Conservation (phyloP, 2,888 invertebrate species). For the Eupithecia subfuscata region DNA sequence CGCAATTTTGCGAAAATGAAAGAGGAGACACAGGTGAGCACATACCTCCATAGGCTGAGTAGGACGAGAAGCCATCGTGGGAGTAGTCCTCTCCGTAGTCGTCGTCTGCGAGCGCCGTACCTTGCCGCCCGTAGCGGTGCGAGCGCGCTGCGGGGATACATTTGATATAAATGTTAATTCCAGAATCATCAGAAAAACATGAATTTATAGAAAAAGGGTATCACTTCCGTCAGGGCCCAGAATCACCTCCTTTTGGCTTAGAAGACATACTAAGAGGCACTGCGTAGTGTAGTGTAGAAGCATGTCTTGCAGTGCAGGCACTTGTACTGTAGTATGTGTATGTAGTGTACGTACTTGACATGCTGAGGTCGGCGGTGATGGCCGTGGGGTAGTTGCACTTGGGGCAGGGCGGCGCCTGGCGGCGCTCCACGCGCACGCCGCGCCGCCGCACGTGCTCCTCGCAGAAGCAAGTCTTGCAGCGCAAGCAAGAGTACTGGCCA, state of each 20-base stretch:
- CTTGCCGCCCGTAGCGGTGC: slow-evolving; percentile 95
- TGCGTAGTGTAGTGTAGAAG: no score
- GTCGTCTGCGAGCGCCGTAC: slow-evolving; percentile 87
- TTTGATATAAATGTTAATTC: no score
- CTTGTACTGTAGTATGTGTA: no score
- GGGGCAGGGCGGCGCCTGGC: slow-evolving; percentile 89
- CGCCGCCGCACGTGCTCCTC: slow-evolving; percentile 96
- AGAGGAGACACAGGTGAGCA: background rate
- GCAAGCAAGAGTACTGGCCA: slow-evolving; percentile 97
- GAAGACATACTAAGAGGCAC: no score
- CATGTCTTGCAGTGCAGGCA: no score
- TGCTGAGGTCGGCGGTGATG: slow-evolving; percentile 96
- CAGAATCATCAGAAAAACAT: no score
- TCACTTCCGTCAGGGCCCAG: no score
- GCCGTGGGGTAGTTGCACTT: slow-evolving; percentile 97
- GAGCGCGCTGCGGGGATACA: slow-evolving; percentile 85
- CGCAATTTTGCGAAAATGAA: no score
- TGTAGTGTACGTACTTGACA: slow-evolving; percentile 91
- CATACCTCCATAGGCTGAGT: slow-evolving; percentile 55
- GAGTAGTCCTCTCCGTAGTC: slow-evolving; percentile 84
- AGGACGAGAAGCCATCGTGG: slow-evolving; percentile 64
- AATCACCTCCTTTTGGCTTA: no score
- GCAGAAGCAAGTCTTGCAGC: slow-evolving; percentile 98
- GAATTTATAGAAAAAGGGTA: no score
- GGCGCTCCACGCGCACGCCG: slow-evolving; percentile 59